Evolutionary conservation across 64 coral and sea anemone species (phyloP), one percentile per base, ranked within the genome.

Genomic region (Exaiptasia diaphana): DNA sequence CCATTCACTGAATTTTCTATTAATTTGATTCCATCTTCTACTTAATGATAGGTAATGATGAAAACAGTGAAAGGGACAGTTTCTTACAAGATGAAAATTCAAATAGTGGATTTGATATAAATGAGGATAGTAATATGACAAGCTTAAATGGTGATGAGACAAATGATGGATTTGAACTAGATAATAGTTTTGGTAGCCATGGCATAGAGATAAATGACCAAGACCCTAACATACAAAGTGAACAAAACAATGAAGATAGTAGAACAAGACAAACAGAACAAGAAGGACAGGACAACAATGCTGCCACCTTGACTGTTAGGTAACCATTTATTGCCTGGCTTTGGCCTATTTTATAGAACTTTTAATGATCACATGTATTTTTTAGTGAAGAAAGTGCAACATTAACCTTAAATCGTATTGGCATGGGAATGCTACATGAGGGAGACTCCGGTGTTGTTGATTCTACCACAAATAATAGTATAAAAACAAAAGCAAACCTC

Each of bases 351-450:
- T n/a, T n/a, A n/a, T n/a, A n/a, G n/a, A n/a, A n/a, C n/a, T n/a
- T n/a, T n/a, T n/a, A n/a, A n/a, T n/a, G n/a, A n/a, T n/a, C n/a
- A n/a, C n/a, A n/a, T n/a, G n/a, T n/a, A n/a, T n/a, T n/a, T n/a
- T n/a, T n/a, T 41, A 94, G 91, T 79, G 91, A 94, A 8, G 91
- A 94, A 53, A 94, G 91, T 85, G 86, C 91, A 41, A 85, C 91
- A 34, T 89, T 94, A 68, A 45, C 91, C 50, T n/a, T n/a, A 38
- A 89, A 94, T 53, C 60, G 91, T 21, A 85, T 94, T 53, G 91
- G 91, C 5, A 83, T 94, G 45, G 86, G 86, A 29, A 94, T 94
- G 86, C 75, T 94, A 48, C 79, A 94, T 85, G 86, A 94, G 58
- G 91, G 89, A 55, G 86, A 82, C 77, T 89, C 91, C 0, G 73